phyloP scores from a whole-genome alignment of 1,140 invertebrate species.

The Halotydeus destructor region DNA sequence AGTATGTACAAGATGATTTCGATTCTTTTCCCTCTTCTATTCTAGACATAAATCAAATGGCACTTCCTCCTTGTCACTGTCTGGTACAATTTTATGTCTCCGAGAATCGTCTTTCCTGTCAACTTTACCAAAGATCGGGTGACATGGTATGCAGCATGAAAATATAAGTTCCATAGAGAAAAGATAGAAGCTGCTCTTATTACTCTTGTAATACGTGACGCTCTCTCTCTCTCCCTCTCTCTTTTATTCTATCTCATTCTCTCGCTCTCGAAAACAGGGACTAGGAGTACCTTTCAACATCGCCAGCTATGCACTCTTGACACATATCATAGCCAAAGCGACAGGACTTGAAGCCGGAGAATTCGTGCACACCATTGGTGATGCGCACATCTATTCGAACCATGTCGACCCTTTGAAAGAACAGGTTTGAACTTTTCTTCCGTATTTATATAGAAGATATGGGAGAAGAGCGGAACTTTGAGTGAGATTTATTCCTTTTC shows the following conservation, averaged over 20 bases:
- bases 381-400: constrained; percentile 87
- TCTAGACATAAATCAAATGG: constrained; percentile 73
- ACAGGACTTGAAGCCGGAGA: constrained; percentile 75
- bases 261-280: too few species aligned
- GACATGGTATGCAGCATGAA: constrained; percentile 68
- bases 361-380: constrained; percentile 87
- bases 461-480: background rate
- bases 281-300: constrained; percentile 98
- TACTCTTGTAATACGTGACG: background rate
- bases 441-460: background rate
- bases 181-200: too few species aligned
- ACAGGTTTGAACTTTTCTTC: constrained; percentile 31
- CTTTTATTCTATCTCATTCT: too few species aligned
- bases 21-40: too few species aligned
- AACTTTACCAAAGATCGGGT: constrained; percentile 87
- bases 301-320: constrained; percentile 83
- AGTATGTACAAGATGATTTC: too few species aligned
- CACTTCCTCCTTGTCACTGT: constrained; percentile 88
- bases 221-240: background rate
- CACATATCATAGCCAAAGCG: constrained; percentile 88
- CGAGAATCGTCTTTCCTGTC: constrained; percentile 56
- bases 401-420: constrained; percentile 64
- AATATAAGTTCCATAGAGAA: background rate
- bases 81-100: constrained; percentile 85
- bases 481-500: background rate